Evolutionary conservation across 2,797 vertebrate genomes (phyloP), one percentile per base, ranked within the genome.

Genomic region (Amniataba percoides): DNA sequence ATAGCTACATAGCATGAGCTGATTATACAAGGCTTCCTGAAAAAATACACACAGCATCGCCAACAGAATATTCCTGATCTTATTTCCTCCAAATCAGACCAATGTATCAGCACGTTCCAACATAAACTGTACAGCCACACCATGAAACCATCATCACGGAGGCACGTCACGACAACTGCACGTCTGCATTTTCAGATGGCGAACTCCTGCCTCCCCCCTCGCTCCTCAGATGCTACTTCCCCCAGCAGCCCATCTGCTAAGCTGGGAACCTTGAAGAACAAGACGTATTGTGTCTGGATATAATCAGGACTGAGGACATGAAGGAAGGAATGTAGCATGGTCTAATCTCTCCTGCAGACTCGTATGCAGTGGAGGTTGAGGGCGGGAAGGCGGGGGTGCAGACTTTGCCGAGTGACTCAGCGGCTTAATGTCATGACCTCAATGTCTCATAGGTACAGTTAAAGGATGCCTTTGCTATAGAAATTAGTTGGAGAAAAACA

Each of bases 291-390:
- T 90, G 90, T 93, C 92, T 95, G 92, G 93, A 91, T 92, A 82
- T 77, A 81, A 93, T 95, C 91, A 92, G 61, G 71, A 90, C 80
- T 81, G 84, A 93, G 81, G 90, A 92, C 87, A 93, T 23, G 86
- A 81, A 78, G 82, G 65, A 86, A 91, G 89, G 90, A 95, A 95
- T 92, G 88, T 72, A 81, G 76, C 61, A 51, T 64, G 75, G 87
- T 85, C 92, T 94, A 89, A 94, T 94, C 84, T 90, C 67, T 94
- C 88, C 86, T 90, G 89, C 94, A 96, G 93, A 91, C 85, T 69
- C 73, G 43, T 67, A 62, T 78, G 85, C 59, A 42, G 74, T 40
- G 46, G 62, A 75, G 76, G 72, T 67, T 56, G 68, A 72, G 60
- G 60, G 42, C n/a, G 34, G 19, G 23, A 18, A 27, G 16, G 10